Evolutionary conservation across 1,140 invertebrate species (phyloP), one percentile per base, ranked within the genome.

Genomic region (Sipha flava): DNA sequence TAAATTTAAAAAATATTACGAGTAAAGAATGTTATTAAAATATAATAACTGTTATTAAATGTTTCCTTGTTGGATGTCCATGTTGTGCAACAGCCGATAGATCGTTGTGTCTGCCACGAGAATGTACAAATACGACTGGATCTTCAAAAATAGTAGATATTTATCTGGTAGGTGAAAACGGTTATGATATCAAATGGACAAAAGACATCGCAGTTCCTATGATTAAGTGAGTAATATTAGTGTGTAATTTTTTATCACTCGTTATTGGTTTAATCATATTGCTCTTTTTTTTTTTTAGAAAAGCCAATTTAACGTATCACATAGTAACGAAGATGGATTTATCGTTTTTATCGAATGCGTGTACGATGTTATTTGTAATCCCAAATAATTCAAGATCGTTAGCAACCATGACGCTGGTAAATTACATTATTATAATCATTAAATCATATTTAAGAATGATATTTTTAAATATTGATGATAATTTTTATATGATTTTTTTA

Each of bases 361-460:
- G 23, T 34, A 87, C 96, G 81, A 87, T 97, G 81, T 88, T 98
- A 80, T 95, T 97, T 87, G 91, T 95, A 62, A 92, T 98, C 83
- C 92, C 93, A 52, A 89, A 90, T 81, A 91, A 93, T 84, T 92
- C 93, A 23, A 90, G 95, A 21, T 93, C 93, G 77, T 88, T 96
- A 82, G 90, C 94, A 26, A 90, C 92, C 64, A 96, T 98, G 94
- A 92, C 95, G 80, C 87, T 97, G 85, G 88, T 89, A 82, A 84
- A 84, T 84, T 49, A 29, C 4, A 26, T 18, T 81, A 18, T 16
- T 29, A 52, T 43, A 37, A 45, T 80, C n/a, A n/a, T n/a, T n/a
- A n/a, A n/a, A n/a, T n/a, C n/a, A n/a, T n/a, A n/a, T n/a, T n/a
- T n/a, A n/a, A n/a, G n/a, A n/a, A n/a, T n/a, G n/a, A n/a, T n/a